Evolutionary conservation across 2,888 invertebrate species (phyloP).

Genomic region (Troides oblongomaculatus): DNA sequence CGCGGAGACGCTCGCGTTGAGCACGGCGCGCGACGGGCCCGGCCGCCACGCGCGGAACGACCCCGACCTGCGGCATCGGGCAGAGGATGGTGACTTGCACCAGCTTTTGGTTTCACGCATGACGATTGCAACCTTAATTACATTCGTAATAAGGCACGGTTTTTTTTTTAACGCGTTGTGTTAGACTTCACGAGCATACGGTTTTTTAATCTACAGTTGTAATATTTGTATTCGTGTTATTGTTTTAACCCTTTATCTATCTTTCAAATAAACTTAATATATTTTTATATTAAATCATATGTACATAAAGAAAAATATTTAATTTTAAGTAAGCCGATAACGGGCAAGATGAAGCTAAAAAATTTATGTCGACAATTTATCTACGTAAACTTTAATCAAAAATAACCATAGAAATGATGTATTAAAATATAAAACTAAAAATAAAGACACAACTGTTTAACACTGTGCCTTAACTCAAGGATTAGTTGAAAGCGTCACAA

Average conservation of each 20-base stretch:
- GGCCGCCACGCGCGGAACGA: constrained; percentile 93
- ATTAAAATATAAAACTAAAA: background rate
- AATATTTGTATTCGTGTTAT: background rate
- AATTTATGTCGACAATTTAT: background rate
- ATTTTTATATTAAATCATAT: too few species aligned
- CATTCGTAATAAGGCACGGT: constrained; percentile 26
- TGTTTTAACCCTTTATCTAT: background rate
- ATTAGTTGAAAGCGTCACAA: constrained; percentile 41
- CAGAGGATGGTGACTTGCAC: constrained; percentile 74
- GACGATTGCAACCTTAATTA: constrained; percentile 31
- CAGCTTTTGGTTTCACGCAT: constrained; percentile 59
- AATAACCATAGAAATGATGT: background rate
- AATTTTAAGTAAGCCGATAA: background rate
- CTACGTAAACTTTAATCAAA: background rate
- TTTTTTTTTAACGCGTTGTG: constrained; percentile 5
- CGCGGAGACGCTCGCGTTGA: constrained; percentile 93
- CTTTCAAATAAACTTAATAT: too few species aligned
- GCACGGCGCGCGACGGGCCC: constrained; percentile 79
- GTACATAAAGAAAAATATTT: background rate
- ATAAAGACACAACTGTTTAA: constrained; percentile 10
- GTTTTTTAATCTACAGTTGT: background rate
- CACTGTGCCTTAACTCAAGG: constrained; percentile 28
- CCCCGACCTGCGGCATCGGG: constrained; percentile 90
- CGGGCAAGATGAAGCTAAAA: background rate
- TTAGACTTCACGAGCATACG: constrained; percentile 19